These are phyloP conservation scores for Nanger granti DNA, from an alignment of 2,113 vertebrate genomes.

Conservation along the genomic window DNA sequence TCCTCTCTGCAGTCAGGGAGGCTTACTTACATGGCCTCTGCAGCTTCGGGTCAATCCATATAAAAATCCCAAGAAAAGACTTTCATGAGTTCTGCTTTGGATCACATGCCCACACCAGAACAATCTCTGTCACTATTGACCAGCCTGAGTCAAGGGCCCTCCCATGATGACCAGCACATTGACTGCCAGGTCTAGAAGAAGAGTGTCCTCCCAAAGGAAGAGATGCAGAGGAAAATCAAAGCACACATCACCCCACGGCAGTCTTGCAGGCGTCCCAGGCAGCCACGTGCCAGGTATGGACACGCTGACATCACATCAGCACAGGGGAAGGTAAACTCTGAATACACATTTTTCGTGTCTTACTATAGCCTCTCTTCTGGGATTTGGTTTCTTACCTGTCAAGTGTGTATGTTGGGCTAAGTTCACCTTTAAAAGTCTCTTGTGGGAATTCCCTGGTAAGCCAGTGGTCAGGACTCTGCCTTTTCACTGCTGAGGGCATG, in stretches of 20 bases:
- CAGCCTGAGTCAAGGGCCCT: not conserved
- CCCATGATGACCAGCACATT: not conserved
- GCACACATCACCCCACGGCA: not conserved
- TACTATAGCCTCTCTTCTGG: not conserved
- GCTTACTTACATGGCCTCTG: not conserved
- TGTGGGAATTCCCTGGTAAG: not conserved
- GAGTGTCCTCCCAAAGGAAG: not conserved
- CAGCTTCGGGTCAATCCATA: not conserved
- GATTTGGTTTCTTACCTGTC: not conserved
- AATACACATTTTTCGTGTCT: not conserved
- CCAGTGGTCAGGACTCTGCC: not conserved
- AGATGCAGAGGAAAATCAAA: not conserved
- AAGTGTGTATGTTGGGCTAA: not conserved
- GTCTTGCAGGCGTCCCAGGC: not conserved
- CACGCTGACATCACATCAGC: not conserved
- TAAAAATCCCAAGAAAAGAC: not conserved
- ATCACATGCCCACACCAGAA: not conserved
- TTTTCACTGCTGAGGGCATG: not conserved
- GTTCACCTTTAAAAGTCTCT: not conserved
- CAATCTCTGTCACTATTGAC: not conserved
- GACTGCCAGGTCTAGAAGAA: not conserved
- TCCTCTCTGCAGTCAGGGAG: not conserved
- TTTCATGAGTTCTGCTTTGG: not conserved
- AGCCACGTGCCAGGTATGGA: not conserved
- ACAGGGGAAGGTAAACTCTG: not conserved